Evolutionary conservation across 2,113 vertebrate genomes (phyloP), one percentile per base, ranked within the genome.

Genomic region (Psettodes erumei): DNA sequence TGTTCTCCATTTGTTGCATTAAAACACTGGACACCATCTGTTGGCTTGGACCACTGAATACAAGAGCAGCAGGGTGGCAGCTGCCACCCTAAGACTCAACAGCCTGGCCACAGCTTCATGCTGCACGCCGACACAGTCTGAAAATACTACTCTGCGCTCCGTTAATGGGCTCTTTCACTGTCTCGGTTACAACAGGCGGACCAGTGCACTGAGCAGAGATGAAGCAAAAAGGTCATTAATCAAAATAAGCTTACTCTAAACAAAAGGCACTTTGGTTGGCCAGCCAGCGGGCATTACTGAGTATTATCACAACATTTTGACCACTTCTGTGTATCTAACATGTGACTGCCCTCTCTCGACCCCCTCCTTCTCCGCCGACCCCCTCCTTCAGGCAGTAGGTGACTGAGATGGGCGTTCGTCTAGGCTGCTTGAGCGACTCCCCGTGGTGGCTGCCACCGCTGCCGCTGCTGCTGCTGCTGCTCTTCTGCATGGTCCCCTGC

Each of bases 351-450:
- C 21, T 67, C 32, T 58, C 7, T 53, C 27, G 25, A 1, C 66
- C 61, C 68, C 30, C 23, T 28, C 45, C 25, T 4, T 2, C 53
- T 70, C 27, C 45, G 37, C 81, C 51, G 67, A 48, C 69, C 48
- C 80, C 54, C 69, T 54, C 71, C 37, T 55, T 33, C 91, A 98
- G 97, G 95, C 93, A 91, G 92, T 94, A 77, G 87, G 91, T 74
- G 86, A 95, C 91, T 95, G 97, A 96, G 95, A 98, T 98, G 97
- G 96, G 94, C 92, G 91, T 95, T 93, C 93, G 86, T 91, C 92
- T 91, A 90, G 95, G 16, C 92, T 88, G 27, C 38, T 94, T 90
- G 94, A 97, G 93, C 91, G 95, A 83, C 93, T 96, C 89, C 92
- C 93, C 69, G 71, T 94, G 76, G 94, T 97, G 91, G 95, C 90